Percentiles rank a stretch among this genome's conserved stretches.
phyloP scores from a whole-genome alignment of 2,113 vertebrate genomes.

The Bagarius yarrelli region DNA sequence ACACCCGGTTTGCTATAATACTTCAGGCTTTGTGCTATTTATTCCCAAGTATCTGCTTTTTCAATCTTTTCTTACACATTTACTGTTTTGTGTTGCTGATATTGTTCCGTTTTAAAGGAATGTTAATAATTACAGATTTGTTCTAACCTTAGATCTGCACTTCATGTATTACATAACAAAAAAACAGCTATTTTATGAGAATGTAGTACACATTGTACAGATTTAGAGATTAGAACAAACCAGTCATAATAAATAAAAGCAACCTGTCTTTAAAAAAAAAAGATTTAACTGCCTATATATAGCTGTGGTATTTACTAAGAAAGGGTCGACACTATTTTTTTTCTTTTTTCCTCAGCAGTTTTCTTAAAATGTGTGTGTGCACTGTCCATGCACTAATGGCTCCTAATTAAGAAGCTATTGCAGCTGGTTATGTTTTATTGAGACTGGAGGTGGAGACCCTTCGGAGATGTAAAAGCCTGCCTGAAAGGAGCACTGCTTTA shows the following conservation, averaged over 20 bases:
- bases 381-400: constrained; percentile 52
- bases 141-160: background rate
- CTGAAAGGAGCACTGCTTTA: constrained; percentile 63
- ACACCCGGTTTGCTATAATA: background rate
- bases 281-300: background rate
- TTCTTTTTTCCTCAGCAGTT: background rate
- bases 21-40: background rate
- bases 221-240: too few species aligned
- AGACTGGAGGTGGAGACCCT: constrained; percentile 56
- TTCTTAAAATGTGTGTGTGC: background rate
- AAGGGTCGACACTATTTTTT: background rate
- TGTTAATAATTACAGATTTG: background rate
- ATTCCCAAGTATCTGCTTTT: background rate
- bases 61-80: background rate
- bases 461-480: constrained; percentile 57
- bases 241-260: background rate
- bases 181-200: background rate
- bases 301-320: background rate
- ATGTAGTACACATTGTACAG: background rate
- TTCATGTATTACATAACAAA: background rate
- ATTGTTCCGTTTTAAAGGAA: background rate
- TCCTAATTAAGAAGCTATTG: constrained; percentile 53
- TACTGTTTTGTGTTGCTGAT: background rate
- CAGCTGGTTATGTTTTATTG: constrained; percentile 65
- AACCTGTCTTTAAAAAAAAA: background rate